Evolutionary conservation across 2,888 invertebrate species (phyloP).

Genomic region (Cheilosia grossa): DNA sequence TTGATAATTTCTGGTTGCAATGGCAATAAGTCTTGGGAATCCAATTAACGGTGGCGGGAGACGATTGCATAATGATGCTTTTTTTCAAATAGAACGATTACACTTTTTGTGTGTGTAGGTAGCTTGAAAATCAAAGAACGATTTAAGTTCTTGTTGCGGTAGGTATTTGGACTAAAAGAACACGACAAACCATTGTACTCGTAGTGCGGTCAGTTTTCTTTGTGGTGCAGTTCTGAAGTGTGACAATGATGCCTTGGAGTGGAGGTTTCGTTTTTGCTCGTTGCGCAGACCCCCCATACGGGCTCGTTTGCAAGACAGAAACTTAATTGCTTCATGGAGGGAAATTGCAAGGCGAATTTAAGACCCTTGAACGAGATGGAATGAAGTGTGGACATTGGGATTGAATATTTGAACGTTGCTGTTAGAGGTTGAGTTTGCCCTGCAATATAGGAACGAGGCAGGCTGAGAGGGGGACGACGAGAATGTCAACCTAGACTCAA

Average conservation of each 20-base stretch:
- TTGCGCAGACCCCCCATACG: slow-evolving; percentile 51
- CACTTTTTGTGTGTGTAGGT: slow-evolving; percentile 5
- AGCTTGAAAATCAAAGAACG: slow-evolving; percentile 30
- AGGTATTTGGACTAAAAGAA: slow-evolving; percentile 22
- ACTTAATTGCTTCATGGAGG: slow-evolving; percentile 56
- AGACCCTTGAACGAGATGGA: slow-evolving; percentile 20
- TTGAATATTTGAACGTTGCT: too few species aligned
- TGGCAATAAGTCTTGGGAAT: slow-evolving; percentile 72
- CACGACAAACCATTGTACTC: slow-evolving; percentile 1
- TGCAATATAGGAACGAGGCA: too few species aligned
- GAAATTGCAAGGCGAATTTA: slow-evolving; percentile 33
- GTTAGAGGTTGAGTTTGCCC: too few species aligned
- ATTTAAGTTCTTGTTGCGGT: slow-evolving; percentile 33
- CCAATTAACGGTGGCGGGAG: slow-evolving; percentile 69
- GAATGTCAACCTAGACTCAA: too few species aligned
- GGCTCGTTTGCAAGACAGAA: slow-evolving; percentile 31
- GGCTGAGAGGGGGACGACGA: too few species aligned
- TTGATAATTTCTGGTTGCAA: slow-evolving; percentile 74
- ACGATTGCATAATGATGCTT: slow-evolving; percentile 70
- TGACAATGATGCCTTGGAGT: slow-evolving; percentile 56
- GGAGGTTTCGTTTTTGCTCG: slow-evolving; percentile 2
- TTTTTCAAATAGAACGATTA: slow-evolving; percentile 59
- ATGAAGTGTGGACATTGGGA: not conserved
- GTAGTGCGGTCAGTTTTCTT: slow-evolving; percentile 47
- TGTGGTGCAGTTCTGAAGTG: slow-evolving; percentile 28